phyloP scores from a whole-genome alignment of 2,113 vertebrate genomes.

The Felis chaus region DNA sequence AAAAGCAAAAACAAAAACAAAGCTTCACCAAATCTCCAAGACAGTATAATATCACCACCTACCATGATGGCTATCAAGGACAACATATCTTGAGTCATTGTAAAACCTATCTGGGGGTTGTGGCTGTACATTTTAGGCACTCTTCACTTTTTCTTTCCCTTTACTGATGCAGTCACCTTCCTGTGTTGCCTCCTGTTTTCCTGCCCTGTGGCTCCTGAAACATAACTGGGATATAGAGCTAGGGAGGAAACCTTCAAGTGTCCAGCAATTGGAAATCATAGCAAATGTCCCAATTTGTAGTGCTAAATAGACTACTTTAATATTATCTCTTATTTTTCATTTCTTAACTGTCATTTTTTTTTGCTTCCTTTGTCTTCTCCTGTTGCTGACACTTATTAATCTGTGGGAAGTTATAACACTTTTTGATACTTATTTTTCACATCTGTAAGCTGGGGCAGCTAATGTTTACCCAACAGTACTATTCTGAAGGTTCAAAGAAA shows the following conservation, averaged over 20 bases:
- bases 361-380: background rate
- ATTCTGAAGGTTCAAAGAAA: background rate
- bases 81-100: background rate
- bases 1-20: background rate
- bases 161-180: background rate
- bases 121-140: fast-evolving
- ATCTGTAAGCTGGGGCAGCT: background rate
- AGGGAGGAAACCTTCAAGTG: background rate
- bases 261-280: background rate
- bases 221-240: background rate
- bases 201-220: background rate
- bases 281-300: background rate
- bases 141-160: background rate
- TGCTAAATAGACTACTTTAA: background rate
- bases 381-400: background rate
- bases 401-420: background rate
- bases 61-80: slow-evolving; percentile 31
- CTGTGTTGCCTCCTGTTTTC: background rate
- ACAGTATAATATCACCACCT: slow-evolving; percentile 60
- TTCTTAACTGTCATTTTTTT: background rate
- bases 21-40: background rate
- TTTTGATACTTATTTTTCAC: background rate
- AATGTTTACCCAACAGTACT: background rate
- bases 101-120: background rate
- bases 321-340: background rate